Percentiles rank a stretch among this genome's conserved stretches.
phyloP scores from a whole-genome alignment of 2,888 invertebrate genomes.

The Auanema sp. region DNA sequence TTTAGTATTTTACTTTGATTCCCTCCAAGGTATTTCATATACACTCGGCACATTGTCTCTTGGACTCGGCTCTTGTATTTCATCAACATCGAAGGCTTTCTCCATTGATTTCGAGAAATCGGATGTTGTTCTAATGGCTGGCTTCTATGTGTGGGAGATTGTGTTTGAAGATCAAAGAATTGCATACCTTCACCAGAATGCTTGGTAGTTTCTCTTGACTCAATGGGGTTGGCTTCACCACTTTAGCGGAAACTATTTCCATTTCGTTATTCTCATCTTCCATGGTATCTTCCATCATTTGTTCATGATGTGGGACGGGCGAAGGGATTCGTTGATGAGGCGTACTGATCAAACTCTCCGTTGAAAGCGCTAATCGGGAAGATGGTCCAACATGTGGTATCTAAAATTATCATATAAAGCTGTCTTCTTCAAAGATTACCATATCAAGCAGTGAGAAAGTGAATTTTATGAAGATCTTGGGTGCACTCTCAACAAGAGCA shows the following conservation, averaged over 20 bases:
- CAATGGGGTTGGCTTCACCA: neutral
- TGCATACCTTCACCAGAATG: too few species aligned
- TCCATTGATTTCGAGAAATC: conserved; percentile 1
- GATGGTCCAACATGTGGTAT: neutral
- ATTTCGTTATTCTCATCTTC: conserved; percentile 2
- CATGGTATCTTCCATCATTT: too few species aligned
- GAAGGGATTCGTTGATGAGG: too few species aligned
- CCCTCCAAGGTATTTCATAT: conserved; percentile 19
- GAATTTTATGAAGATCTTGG: conserved; percentile 26
- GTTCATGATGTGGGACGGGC: too few species aligned
- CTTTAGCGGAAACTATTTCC: conserved; percentile 1
- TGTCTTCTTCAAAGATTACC: neutral
- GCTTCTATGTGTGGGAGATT: neutral
- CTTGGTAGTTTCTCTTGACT: too few species aligned
- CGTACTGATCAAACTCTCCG: too few species aligned
- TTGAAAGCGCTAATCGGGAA: too few species aligned
- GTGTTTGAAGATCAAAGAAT: too few species aligned
- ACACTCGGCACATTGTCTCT: conserved; percentile 11
- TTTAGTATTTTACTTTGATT: conserved; percentile 7
- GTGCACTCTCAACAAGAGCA: conserved; percentile 23
- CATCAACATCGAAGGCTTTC: conserved; percentile 4
- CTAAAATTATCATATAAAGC: neutral
- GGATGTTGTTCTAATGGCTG: neutral
- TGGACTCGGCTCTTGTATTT: conserved; percentile 1
- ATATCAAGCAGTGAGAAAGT: conserved; percentile 12